Evolutionary conservation across 2,797 vertebrate species (phyloP).

Genomic region (Steatocranus sp.): DNA sequence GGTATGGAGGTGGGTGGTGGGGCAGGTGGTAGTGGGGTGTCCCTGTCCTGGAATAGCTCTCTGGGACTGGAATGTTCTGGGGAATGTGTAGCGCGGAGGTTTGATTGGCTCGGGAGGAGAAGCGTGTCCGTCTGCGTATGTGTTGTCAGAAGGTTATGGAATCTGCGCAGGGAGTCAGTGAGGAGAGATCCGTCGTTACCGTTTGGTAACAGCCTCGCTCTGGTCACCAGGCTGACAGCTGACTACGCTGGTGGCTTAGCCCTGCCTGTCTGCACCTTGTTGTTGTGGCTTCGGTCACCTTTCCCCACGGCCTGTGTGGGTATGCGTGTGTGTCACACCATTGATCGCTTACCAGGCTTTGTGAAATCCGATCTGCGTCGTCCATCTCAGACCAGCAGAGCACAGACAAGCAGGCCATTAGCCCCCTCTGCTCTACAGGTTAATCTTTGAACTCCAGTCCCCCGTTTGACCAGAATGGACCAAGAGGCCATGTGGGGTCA

Average conservation of each 20-base stretch:
- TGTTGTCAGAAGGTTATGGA: slow-evolving; percentile 36
- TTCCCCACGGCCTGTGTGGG: slow-evolving; percentile 1
- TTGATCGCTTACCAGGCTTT: slow-evolving; percentile 45
- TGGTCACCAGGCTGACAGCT: slow-evolving; percentile 59
- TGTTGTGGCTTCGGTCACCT: slow-evolving; percentile 54
- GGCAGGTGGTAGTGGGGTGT: neutral
- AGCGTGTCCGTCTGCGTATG: slow-evolving; percentile 16
- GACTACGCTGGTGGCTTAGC: slow-evolving; percentile 16
- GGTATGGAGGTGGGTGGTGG: neutral
- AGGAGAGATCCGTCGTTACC: slow-evolving; percentile 61
- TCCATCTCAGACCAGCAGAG: slow-evolving; percentile 62
- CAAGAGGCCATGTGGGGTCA: slow-evolving; percentile 43
- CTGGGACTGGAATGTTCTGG: slow-evolving; percentile 69
- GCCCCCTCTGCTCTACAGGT: slow-evolving; percentile 54
- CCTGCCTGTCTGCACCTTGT: slow-evolving; percentile 72
- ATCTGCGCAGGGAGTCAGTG: slow-evolving; percentile 43
- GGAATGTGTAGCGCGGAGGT: slow-evolving; percentile 55
- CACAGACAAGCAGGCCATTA: slow-evolving; percentile 71
- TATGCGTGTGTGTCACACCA: neutral
- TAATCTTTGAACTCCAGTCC: slow-evolving; percentile 67
- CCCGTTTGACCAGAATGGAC: slow-evolving; percentile 59
- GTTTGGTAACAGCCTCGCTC: slow-evolving; percentile 54
- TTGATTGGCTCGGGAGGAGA: slow-evolving; percentile 39
- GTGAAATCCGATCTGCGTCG: slow-evolving; percentile 71
- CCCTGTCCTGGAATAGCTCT: slow-evolving; percentile 76